Percentiles rank a stretch among this genome's conserved stretches.
These are phyloP conservation scores for Ecliptopera silaceata DNA, from an alignment of 2,888 invertebrate genomes.

Conservation along the genomic window DNA sequence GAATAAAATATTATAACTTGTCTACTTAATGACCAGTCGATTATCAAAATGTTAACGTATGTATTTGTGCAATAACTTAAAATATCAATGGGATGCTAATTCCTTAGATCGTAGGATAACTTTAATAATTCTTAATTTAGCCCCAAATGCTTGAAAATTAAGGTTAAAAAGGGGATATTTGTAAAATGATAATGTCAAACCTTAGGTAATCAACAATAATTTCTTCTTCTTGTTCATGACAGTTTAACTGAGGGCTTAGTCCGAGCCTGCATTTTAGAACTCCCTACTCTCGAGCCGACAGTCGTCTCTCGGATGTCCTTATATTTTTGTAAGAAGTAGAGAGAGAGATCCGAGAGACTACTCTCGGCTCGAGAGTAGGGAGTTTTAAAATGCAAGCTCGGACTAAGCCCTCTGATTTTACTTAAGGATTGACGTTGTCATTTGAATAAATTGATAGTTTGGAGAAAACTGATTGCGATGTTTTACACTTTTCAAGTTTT, in stretches of 20 bases:
- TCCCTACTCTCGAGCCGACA: no score
- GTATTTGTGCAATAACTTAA: slow-evolving; percentile 33
- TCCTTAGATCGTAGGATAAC: slow-evolving; percentile 25
- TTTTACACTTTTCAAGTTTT: background rate
- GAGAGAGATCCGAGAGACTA: no score
- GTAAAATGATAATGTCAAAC: background rate
- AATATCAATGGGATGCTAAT: slow-evolving; percentile 24
- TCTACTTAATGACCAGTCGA: slow-evolving; percentile 2
- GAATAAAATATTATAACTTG: background rate
- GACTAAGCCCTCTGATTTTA: no score
- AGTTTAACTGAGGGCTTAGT: no score
- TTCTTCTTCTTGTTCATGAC: background rate
- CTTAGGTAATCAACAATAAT: background rate
- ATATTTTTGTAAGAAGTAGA: no score
- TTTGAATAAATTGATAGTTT: background rate
- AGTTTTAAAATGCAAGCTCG: no score
- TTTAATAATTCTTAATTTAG: slow-evolving; percentile 24
- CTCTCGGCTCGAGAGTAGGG: no score
- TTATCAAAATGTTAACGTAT: slow-evolving; percentile 14
- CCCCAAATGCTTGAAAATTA: slow-evolving; percentile 16
- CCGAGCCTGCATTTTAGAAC: no score
- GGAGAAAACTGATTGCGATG: background rate
- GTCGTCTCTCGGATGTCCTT: no score
- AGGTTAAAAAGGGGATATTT: background rate
- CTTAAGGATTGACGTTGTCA: background rate